These are phyloP conservation scores for Reticulitermes speratus DNA, from an alignment of 1,140 invertebrate species.

Conservation along the genomic window DNA sequence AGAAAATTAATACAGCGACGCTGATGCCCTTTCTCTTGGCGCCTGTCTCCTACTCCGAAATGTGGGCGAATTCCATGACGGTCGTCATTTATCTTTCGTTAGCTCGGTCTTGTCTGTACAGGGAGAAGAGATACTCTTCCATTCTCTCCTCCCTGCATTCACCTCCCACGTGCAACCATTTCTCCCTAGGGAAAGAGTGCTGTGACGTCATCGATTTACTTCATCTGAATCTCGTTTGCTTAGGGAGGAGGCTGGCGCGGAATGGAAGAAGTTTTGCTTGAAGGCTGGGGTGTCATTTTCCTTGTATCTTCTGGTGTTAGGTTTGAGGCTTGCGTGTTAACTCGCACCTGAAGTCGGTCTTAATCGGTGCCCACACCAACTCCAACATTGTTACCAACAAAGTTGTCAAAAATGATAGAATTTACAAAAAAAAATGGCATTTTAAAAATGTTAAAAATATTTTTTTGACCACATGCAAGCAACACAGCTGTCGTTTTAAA, in stretches of 20 bases:
- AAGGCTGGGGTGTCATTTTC: not conserved
- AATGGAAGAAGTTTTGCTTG: not conserved
- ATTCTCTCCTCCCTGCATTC: not conserved
- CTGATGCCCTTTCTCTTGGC: not conserved
- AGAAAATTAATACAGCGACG: not conserved
- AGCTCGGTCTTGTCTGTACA: not conserved
- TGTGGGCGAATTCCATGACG: not conserved
- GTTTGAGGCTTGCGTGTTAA: too few relatives aligned
- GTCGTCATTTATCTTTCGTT: not conserved
- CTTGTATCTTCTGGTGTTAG: too few relatives aligned
- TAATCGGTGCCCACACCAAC: too few relatives aligned
- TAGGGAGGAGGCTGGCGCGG: too few relatives aligned
- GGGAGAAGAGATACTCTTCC: not conserved
- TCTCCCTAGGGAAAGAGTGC: not conserved
- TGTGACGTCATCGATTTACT: conserved; percentile 7
- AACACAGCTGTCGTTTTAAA: too few relatives aligned
- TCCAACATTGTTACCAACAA: too few relatives aligned
- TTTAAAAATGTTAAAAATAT: too few relatives aligned
- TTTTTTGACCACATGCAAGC: too few relatives aligned
- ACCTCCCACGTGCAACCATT: conserved; percentile 12
- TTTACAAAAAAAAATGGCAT: too few relatives aligned
- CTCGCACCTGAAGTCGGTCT: too few relatives aligned
- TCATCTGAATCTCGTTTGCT: conserved; percentile 11
- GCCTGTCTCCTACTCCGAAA: not conserved
- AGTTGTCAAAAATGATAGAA: too few relatives aligned